Evolutionary conservation across 2,797 vertebrate species (phyloP).

Genomic region (Muscicapa striata): DNA sequence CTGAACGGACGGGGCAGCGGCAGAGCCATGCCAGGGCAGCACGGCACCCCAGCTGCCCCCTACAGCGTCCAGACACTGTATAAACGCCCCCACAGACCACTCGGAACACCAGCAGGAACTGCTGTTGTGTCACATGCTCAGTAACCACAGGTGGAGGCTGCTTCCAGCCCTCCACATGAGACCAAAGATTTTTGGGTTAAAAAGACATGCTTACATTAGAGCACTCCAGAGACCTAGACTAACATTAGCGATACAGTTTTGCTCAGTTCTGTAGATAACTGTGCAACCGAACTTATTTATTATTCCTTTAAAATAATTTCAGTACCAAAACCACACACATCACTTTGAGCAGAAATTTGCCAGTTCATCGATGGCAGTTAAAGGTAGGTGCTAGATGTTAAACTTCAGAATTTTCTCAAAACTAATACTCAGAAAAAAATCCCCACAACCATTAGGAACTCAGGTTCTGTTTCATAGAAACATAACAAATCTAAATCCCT

Average conservation of each 20-base stretch:
- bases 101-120: accelerated
- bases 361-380: neutral
- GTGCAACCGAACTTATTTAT: neutral
- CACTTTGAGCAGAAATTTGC: neutral
- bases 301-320: neutral
- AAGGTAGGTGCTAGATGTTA: neutral
- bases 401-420: neutral
- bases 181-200: too few species aligned
- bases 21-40: neutral
- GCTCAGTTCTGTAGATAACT: neutral
- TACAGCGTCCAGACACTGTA: accelerated
- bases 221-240: neutral
- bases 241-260: neutral
- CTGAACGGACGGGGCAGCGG: accelerated
- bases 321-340: neutral
- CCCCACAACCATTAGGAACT: neutral
- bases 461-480: neutral
- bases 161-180: neutral
- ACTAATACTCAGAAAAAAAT: neutral
- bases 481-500: neutral
- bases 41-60: accelerated
- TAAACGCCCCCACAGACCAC: accelerated
- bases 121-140: accelerated
- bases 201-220: neutral
- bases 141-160: accelerated